Evolutionary conservation across 2,113 vertebrate genomes (phyloP), one percentile per base, ranked within the genome.

Genomic region (Notarius lentiginosus): DNA sequence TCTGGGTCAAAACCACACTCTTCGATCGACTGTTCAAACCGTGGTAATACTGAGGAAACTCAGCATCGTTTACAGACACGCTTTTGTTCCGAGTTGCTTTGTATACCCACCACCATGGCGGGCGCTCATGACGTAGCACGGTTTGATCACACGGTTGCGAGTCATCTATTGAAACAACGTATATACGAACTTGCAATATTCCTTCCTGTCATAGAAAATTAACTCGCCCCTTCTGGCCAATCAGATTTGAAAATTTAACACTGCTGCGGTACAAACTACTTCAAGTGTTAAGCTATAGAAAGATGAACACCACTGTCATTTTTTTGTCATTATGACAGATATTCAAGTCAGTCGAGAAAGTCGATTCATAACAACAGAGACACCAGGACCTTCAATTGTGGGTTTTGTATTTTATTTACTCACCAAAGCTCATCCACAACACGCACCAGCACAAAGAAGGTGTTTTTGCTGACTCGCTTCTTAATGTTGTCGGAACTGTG

Each of bases 341-440:
- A 66, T n/a, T 27, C 27, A 70, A 17, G 1, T 41, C 6, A 70
- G 8, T 7, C 7, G 15, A 15, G 30, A 70, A 18, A 34, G 30
- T 7, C 0, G 1, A 17, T 18, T 34, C 12, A 7, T 9, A 72
- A 9, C 27, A 70, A 70, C 12, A 17, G n/a, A 7, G 5, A 70
- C 14, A 34, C 10, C 1, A 30, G 14, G 27, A 34, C 12, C 24
- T 10, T 63, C 61, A 41, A 22, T 7, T 41, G 34, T 0, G 12
- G 24, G 47, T 11, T 12, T 22, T 49, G 20, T 24, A 14, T 1
- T 49, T 51, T 12, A n/a, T 51, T 55, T 56, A 84, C 97, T 97
- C 91, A 99, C 98, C 98, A 97, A 56, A 99, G 95, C 88, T 99
- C 97, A 0, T 98, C 96, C 91, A 99, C 98, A 75, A 98, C 97